Percentiles rank a stretch among this genome's conserved stretches.
These are phyloP conservation scores for Remorina albescens DNA, from an alignment of 2,797 vertebrate species.

Conservation along the genomic window DNA sequence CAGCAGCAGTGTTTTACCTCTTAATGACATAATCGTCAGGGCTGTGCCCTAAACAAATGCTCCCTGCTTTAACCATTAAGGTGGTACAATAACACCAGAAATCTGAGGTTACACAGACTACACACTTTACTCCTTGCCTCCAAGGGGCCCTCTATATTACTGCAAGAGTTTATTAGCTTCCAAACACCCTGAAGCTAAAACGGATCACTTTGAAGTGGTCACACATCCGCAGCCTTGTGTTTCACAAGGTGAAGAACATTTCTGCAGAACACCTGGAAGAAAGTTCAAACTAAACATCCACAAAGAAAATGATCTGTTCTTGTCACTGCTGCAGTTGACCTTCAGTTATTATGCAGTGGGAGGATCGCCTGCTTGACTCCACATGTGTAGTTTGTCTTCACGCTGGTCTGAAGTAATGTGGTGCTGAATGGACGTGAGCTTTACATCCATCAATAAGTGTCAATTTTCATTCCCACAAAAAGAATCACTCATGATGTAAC, in stretches of 20 bases:
- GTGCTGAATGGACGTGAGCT: neutral
- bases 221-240: neutral
- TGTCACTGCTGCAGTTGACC: neutral
- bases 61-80: neutral
- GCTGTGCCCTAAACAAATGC: neutral
- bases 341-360: constrained; percentile 7
- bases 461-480: constrained; percentile 1
- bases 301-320: constrained; percentile 3
- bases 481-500: constrained; percentile 15
- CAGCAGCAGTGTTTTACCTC: too few species aligned
- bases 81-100: too few species aligned
- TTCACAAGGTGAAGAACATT: neutral
- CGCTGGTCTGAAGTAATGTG: neutral
- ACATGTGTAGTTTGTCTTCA: neutral
- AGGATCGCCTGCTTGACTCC: neutral
- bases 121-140: neutral
- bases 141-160: neutral
- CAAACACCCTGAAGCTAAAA: neutral
- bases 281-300: neutral
- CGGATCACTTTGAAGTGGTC: constrained; percentile 3
- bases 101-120: neutral
- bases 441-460: neutral
- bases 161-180: neutral
- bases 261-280: constrained; percentile 41
- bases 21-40: neutral